Base-by-base conservation (phyloP, 2,888 invertebrate genomes). In the Merodon equestris region DNA sequence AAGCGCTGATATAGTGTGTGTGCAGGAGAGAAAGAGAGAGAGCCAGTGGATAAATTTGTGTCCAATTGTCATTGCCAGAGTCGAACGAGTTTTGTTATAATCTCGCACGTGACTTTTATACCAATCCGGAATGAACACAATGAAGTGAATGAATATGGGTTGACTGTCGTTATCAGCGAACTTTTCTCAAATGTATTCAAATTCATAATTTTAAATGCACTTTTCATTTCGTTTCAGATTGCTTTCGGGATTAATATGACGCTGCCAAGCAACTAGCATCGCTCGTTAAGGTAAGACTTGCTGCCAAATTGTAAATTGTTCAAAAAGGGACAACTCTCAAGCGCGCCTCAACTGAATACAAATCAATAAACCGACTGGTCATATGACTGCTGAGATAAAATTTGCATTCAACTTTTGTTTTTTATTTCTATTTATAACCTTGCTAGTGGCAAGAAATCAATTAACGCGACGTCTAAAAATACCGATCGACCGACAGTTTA, bases 91-190 rank as follows among this genome's bases (percentile, higher is more conserved):
- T 45, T 67, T 45, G 10, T 58, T 18, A 51, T 60, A 9, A 34
- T 10, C 13, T 27, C 44, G 51, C 76, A 76, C 72, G 60, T 76
- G 76, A 67, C 56, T 51, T 77, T 72, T 76, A 76, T 76, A 76
- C 72, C 72, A 72, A 66, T 71, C 38, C 12, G 0, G n/a, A 45
- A n/a, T 48, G 18, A 38, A 42, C 36, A 18, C 9, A 27, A 10
- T 34, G 27, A 58, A 50, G n/a, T 34, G 15, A 10, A 10, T 12
- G 19, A 19, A 40, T 56, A 14, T 7, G 27, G 7, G 2, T 7
- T 27, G 7, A 27, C 27, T 27, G 7, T 2, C 7, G 7, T 27
- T 7, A 7, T 7, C 27, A 27, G 27, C 27, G n/a, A n/a, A n/a
- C n/a, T n/a, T n/a, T n/a, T n/a, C n/a, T n/a, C n/a, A n/a, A n/a